A percentile compares a stretch with the other conserved stretches of the same genome.
Conservation (phyloP, 2,888 invertebrate genomes). For the Drosophila yooni region DNA sequence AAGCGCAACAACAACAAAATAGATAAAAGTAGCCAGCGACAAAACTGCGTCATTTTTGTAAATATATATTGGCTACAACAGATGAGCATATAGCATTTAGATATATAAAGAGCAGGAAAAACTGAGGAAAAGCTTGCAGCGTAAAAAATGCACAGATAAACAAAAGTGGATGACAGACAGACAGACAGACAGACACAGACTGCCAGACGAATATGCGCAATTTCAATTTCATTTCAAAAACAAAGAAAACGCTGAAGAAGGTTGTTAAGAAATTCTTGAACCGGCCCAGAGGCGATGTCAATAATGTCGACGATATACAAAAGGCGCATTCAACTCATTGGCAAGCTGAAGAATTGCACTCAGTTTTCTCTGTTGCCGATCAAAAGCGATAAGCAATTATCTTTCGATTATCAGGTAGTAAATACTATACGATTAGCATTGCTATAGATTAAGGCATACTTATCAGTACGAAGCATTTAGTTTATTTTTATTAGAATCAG, state of each 20-base stretch:
- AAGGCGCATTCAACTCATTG: slow-evolving; percentile 59
- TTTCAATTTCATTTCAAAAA: slow-evolving; percentile 50
- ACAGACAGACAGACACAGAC: slow-evolving; percentile 24
- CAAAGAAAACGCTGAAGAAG: slow-evolving; percentile 41
- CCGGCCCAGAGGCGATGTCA: slow-evolving; percentile 42
- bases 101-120: slow-evolving; percentile 21
- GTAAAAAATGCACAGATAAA: slow-evolving; percentile 60
- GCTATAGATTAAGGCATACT: neutral
- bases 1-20: slow-evolving; percentile 20
- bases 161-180: slow-evolving; percentile 51
- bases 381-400: neutral
- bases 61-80: slow-evolving; percentile 34
- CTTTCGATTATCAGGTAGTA: neutral
- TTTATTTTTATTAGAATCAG: neutral
- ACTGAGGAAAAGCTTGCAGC: slow-evolving; percentile 36
- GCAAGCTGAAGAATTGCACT: slow-evolving; percentile 12
- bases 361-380: neutral
- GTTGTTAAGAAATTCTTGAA: slow-evolving; percentile 57
- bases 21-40: slow-evolving; percentile 30
- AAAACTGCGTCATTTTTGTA: slow-evolving; percentile 71
- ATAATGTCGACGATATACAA: slow-evolving; percentile 33
- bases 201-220: slow-evolving; percentile 45
- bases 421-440: neutral
- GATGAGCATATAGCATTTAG: slow-evolving; percentile 10
- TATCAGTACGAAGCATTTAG: neutral